Percentiles rank a stretch among this genome's conserved stretches.
Evolutionary conservation across 2,888 invertebrate genomes (phyloP).

Genomic region (Teleiodes luculella): DNA sequence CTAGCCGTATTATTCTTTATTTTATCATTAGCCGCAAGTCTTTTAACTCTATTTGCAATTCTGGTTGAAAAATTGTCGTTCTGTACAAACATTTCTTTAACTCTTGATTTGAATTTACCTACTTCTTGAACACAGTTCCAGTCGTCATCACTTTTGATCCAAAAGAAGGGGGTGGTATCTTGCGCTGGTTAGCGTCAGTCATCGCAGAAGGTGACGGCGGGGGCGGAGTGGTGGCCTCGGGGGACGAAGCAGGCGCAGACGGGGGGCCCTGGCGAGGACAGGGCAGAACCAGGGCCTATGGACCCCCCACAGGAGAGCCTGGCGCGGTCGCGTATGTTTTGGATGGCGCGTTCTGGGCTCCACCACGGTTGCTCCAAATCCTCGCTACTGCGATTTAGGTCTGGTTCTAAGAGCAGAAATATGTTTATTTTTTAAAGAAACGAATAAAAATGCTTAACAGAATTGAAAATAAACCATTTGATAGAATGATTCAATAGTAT

Average conservation of each 20-base stretch:
- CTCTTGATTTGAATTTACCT: not conserved
- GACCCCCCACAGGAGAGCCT: conserved; percentile 65
- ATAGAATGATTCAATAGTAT: too few species aligned
- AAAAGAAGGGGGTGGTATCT: conserved; percentile 32
- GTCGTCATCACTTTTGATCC: conserved; percentile 28
- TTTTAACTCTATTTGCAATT: not conserved
- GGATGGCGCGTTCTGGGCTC: conserved; percentile 49
- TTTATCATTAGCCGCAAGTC: not conserved
- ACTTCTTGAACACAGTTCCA: conserved; percentile 10
- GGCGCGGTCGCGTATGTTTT: conserved; percentile 61
- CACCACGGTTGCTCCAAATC: conserved; percentile 45
- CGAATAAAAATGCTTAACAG: too few species aligned
- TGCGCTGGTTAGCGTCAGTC: conserved; percentile 62
- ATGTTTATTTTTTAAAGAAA: not conserved
- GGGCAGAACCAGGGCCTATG: conserved; percentile 59
- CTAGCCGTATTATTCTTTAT: conserved; percentile 7
- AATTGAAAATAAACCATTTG: too few species aligned
- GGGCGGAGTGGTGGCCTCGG: conserved; percentile 77
- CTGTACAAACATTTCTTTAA: not conserved
- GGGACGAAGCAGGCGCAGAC: conserved; percentile 68
- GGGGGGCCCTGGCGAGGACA: conserved; percentile 65
- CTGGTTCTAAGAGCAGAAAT: conserved; percentile 41
- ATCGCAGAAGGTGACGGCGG: conserved; percentile 80
- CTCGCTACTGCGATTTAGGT: conserved; percentile 38
- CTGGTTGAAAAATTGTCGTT: not conserved